phyloP scores from a whole-genome alignment of 2,888 invertebrate species.

The Panzeria rudis region DNA sequence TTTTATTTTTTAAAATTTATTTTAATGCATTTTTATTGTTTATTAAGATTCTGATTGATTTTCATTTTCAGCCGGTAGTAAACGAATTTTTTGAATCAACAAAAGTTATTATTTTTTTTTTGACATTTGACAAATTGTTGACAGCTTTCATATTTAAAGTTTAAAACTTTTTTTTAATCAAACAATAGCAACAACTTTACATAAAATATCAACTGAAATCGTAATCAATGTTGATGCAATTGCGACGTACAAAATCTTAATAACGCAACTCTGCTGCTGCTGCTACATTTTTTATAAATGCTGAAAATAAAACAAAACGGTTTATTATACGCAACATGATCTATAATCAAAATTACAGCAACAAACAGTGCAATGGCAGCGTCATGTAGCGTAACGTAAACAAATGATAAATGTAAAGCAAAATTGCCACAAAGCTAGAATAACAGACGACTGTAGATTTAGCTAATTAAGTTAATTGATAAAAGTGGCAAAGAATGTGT shows the following conservation, averaged over 20 bases:
- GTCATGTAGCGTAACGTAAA: conserved; percentile 59
- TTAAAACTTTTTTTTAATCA: neutral
- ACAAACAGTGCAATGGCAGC: conserved; percentile 37
- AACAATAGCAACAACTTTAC: neutral
- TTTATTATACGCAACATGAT: conserved; percentile 54
- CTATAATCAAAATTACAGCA: conserved; percentile 17
- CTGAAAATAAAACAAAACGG: conserved; percentile 30
- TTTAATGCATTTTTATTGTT: conserved; percentile 29
- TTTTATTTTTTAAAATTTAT: conserved; percentile 9
- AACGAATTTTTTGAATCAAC: neutral
- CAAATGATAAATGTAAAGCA: conserved; percentile 17
- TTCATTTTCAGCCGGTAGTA: neutral
- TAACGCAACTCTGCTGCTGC: conserved; percentile 30
- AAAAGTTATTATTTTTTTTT: neutral
- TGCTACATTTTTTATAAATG: neutral
- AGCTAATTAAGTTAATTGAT: neutral
- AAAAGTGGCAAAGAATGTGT: neutral
- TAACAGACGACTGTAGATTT: neutral
- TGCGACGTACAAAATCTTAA: conserved; percentile 50
- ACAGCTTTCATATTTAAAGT: conserved; percentile 53
- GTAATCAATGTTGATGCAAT: conserved; percentile 20
- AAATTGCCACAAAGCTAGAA: neutral
- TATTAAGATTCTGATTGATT: conserved; percentile 42
- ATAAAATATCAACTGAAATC: neutral
- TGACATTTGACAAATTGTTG: conserved; percentile 69